phyloP scores from a whole-genome alignment of 2,113 vertebrate species.

The Talpa occidentalis region DNA sequence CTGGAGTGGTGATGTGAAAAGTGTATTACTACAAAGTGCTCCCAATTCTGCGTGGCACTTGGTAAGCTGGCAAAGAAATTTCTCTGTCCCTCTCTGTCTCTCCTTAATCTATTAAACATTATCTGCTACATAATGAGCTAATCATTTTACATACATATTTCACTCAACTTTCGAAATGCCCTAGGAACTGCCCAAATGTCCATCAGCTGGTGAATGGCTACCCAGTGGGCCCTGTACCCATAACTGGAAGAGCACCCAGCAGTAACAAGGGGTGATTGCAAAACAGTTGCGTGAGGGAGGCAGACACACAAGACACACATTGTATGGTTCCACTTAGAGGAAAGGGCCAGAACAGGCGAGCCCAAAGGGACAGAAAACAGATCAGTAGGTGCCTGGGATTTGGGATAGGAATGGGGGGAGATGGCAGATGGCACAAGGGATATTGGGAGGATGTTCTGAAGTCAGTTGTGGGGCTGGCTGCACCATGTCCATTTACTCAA shows the following conservation, averaged over 20 bases:
- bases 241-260: background rate
- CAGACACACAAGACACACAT: fast-evolving
- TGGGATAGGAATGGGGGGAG: background rate
- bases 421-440: fast-evolving
- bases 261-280: fast-evolving
- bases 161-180: background rate
- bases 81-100: background rate
- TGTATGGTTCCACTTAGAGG: background rate
- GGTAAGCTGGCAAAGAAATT: background rate
- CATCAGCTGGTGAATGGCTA: background rate
- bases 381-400: background rate
- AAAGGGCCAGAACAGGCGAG: background rate
- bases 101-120: conserved; percentile 13
- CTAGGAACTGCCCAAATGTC: background rate
- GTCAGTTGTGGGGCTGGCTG: background rate
- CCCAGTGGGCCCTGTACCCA: fast-evolving
- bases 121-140: background rate
- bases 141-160: background rate
- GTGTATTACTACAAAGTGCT: background rate
- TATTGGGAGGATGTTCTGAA: background rate
- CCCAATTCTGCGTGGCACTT: background rate
- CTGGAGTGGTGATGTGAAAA: background rate
- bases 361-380: background rate
- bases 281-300: background rate
- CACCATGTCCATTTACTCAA: background rate